These are phyloP conservation scores for Urocolius indicus DNA, from an alignment of 2,113 vertebrate species.

Conservation along the genomic window DNA sequence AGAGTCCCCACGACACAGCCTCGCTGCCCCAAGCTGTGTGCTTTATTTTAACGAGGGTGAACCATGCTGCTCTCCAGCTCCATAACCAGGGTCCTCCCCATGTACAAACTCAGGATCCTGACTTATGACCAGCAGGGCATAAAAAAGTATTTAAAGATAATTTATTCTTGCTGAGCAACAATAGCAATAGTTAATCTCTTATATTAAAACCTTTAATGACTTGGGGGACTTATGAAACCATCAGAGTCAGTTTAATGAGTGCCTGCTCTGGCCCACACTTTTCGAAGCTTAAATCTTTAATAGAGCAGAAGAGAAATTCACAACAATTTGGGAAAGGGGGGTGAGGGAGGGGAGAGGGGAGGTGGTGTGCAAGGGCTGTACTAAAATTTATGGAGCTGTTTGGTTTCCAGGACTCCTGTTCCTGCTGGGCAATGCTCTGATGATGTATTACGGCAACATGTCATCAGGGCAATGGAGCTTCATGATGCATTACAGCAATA, in stretches of 20 bases:
- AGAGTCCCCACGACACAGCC: accelerated
- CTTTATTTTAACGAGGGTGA: neutral
- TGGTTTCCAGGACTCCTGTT: constrained; percentile 71
- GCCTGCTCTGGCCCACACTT: constrained; percentile 51
- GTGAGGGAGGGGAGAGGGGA: neutral
- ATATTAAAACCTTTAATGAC: constrained; percentile 22
- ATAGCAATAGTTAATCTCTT: constrained; percentile 28
- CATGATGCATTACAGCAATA: constrained; percentile 76
- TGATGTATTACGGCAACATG: constrained; percentile 75
- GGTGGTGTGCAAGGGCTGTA: neutral
- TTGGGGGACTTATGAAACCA: constrained; percentile 55
- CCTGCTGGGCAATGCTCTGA: constrained; percentile 67
- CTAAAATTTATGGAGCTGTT: constrained; percentile 68
- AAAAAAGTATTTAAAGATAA: constrained; percentile 43
- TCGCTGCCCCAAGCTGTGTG: accelerated
- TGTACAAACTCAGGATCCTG: neutral
- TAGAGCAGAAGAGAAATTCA: constrained; percentile 74
- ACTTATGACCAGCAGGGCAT: neutral
- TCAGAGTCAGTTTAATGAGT: constrained; percentile 48
- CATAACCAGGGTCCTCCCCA: neutral
- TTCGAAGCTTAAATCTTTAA: constrained; percentile 65
- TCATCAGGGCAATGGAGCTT: constrained; percentile 68
- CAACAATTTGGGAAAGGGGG: constrained; percentile 6
- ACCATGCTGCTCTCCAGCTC: neutral
- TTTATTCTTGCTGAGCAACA: neutral